A percentile compares a stretch with the other conserved stretches of the same genome.
Conservation (phyloP, 2,113 vertebrate genomes). For the Astur gentilis region DNA sequence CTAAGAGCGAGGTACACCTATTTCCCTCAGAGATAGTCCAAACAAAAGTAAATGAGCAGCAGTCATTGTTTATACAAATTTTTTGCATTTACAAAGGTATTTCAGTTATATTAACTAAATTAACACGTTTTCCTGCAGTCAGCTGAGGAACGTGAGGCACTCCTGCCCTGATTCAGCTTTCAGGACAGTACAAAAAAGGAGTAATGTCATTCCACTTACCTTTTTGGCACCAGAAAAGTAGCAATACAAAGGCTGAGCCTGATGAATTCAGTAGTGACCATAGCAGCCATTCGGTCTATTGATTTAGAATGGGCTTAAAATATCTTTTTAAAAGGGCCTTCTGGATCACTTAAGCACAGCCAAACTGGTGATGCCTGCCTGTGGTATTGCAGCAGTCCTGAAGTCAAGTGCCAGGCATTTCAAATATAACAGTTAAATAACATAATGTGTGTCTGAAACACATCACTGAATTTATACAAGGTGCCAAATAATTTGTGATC, state of each 20-base stretch:
- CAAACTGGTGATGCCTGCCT: not conserved
- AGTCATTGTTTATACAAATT: not conserved
- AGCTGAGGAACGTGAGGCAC: not conserved
- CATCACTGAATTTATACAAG: not conserved
- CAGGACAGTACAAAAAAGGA: not conserved
- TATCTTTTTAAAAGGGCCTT: not conserved
- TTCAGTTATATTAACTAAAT: not conserved
- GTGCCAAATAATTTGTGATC: not conserved
- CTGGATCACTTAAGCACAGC: not conserved
- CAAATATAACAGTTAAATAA: not conserved
- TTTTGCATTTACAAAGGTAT: not conserved
- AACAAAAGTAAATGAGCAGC: not conserved
- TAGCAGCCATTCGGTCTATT: not conserved
- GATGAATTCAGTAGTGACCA: not conserved
- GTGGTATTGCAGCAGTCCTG: not conserved
- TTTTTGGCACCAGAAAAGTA: not conserved
- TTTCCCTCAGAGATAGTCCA: not conserved
- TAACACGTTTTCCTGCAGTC: not conserved
- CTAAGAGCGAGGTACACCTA: accelerated
- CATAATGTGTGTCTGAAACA: not conserved
- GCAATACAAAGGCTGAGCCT: not conserved
- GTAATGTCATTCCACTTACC: not conserved
- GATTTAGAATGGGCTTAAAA: constrained; percentile 14
- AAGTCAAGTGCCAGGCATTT: not conserved
- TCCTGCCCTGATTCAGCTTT: not conserved